These are phyloP conservation scores for Lanius ludovicianus DNA, from an alignment of 2,113 vertebrate species.

Conservation along the genomic window DNA sequence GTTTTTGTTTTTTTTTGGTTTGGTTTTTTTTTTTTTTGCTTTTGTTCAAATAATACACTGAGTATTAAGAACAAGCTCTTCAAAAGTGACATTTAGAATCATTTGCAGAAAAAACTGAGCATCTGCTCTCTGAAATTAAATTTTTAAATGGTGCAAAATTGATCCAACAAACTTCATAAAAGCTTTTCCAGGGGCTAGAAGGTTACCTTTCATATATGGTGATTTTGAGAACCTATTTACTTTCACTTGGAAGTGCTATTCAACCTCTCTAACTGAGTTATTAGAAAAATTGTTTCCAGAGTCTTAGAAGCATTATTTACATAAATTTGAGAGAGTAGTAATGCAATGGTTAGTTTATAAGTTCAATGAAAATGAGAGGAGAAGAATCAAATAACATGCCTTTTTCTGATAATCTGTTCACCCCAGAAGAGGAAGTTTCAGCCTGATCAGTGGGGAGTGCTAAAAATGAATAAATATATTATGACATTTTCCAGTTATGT, in stretches of 20 bases:
- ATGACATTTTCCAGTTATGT: not conserved
- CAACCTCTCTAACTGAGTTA: not conserved
- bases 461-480: not conserved
- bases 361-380: not conserved
- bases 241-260: not conserved
- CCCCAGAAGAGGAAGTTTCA: not conserved
- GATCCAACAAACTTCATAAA: not conserved
- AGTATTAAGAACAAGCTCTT: not conserved
- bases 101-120: not conserved
- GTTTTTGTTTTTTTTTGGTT: no score
- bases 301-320: not conserved
- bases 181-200: not conserved
- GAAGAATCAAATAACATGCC: not conserved
- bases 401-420: not conserved
- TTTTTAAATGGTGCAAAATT: not conserved
- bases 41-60: not conserved
- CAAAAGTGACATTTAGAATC: not conserved
- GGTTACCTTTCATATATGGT: not conserved
- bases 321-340: not conserved
- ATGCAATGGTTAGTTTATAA: not conserved
- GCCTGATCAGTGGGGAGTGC: not conserved
- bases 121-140: not conserved
- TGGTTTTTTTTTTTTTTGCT: not conserved
- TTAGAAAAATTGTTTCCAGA: not conserved
- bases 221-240: not conserved